phyloP scores from a whole-genome alignment of 2,888 invertebrate species.

The Stomorhina lunata region DNA sequence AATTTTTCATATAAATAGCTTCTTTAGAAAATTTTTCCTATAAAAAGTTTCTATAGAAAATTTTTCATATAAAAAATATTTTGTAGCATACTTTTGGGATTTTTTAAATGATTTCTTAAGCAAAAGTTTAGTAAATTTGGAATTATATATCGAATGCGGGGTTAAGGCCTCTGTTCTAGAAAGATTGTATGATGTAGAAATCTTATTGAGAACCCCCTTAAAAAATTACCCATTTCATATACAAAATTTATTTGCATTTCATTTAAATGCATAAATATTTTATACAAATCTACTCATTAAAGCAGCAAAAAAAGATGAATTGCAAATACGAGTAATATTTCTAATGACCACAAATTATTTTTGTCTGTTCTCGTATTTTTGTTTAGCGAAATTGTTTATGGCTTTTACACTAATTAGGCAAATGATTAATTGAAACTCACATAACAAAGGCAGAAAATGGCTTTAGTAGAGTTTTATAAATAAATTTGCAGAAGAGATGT shows the following conservation, averaged over 20 bases:
- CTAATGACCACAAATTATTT: constrained; percentile 34
- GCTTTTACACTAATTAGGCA: constrained; percentile 13
- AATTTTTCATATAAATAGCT: too few species aligned
- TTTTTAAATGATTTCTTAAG: too few species aligned
- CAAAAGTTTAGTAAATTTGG: too few species aligned
- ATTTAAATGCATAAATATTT: constrained; percentile 14
- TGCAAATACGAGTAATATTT: constrained; percentile 25
- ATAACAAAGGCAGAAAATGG: background rate
- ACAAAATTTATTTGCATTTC: background rate
- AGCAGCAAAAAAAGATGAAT: constrained; percentile 32
- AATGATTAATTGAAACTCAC: constrained; percentile 24
- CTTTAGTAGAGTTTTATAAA: background rate
- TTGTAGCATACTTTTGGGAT: too few species aligned
- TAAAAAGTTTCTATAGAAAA: too few species aligned
- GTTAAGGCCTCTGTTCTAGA: too few species aligned
- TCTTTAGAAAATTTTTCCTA: too few species aligned
- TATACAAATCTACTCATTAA: constrained; percentile 11
- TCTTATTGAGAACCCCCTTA: too few species aligned
- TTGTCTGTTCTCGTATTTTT: background rate
- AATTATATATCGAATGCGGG: too few species aligned
- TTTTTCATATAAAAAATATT: too few species aligned
- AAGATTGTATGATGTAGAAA: background rate
- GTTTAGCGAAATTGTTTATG: background rate
- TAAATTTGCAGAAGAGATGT: background rate
- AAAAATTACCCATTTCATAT: background rate